Evolutionary conservation across 37 sponge, comb jelly and placozoan species (phyloP).

Genomic region (Crambe crambe): DNA sequence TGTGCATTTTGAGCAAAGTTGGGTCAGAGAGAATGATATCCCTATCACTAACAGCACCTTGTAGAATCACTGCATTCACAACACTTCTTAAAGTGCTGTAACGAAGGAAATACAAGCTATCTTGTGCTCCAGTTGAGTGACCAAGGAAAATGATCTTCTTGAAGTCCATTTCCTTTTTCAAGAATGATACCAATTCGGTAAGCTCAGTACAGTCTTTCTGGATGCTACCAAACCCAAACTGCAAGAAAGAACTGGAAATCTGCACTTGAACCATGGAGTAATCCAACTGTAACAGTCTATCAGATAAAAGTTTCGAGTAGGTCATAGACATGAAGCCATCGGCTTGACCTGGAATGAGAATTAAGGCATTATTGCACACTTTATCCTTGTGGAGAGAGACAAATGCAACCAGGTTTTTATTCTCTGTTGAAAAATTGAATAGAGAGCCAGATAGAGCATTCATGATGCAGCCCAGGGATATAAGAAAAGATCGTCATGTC

Average conservation of each 20-base stretch:
- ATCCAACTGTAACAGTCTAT: conserved; percentile 9
- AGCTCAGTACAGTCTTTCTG: conserved; percentile 35
- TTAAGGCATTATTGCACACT: conserved; percentile 49
- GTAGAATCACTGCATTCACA: conserved; percentile 38
- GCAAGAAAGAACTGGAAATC: conserved; percentile 53
- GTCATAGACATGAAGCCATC: conserved; percentile 56
- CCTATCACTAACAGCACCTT: conserved; percentile 53
- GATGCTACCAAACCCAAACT: conserved; percentile 53
- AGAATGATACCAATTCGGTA: conserved; percentile 4
- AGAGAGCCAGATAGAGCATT: conserved; percentile 16
- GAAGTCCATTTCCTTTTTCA: conserved; percentile 26
- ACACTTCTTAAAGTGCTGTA: not conserved
- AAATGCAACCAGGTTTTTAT: conserved; percentile 46
- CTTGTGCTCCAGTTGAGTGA: conserved; percentile 58
- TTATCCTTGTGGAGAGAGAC: conserved; percentile 10
- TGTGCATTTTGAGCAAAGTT: conserved; percentile 10
- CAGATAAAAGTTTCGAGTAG: conserved; percentile 30
- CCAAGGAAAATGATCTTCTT: conserved; percentile 29
- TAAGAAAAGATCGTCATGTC: too few relatives aligned
- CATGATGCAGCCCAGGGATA: too few relatives aligned
- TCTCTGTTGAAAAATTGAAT: conserved; percentile 18
- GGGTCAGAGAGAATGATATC: conserved; percentile 10
- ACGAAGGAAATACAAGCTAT: conserved; percentile 33
- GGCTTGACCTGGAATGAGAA: conserved; percentile 40
- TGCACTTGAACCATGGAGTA: conserved; percentile 51